Conservation (phyloP, 2,797 vertebrate genomes). For the Pipistrellus pipistrellus region DNA sequence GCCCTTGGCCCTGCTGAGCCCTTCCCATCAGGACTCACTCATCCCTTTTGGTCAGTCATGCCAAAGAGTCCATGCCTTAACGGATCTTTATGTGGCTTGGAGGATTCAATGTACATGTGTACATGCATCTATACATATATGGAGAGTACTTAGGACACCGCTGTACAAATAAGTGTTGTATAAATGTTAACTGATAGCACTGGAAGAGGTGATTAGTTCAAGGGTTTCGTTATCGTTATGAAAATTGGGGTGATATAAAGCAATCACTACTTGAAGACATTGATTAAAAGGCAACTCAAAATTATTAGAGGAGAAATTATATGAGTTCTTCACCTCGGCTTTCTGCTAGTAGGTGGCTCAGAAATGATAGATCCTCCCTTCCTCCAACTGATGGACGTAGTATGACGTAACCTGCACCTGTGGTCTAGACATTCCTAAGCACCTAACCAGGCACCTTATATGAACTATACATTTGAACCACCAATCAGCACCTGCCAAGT, state of each 20-base stretch:
- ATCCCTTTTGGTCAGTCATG: background rate
- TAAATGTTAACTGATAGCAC: background rate
- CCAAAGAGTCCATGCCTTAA: background rate
- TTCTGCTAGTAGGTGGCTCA: no score
- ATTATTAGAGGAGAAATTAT: background rate
- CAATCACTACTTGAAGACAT: background rate
- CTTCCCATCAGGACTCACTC: background rate
- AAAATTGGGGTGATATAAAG: background rate
- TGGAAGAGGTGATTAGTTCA: background rate
- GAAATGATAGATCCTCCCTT: background rate
- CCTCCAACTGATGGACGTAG: no score
- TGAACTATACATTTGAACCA: no score
- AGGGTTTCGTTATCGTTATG: background rate
- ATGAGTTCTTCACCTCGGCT: background rate
- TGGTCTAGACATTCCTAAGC: no score
- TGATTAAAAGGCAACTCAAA: constrained; percentile 33
- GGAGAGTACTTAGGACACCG: background rate
- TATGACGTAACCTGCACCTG: no score
- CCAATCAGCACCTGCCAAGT: no score
- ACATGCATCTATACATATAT: accelerated
- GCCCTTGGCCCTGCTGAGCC: background rate
- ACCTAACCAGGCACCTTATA: no score
- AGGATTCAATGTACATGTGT: background rate
- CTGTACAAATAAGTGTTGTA: background rate
- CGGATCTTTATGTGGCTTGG: background rate